phyloP scores from a whole-genome alignment of 2,888 invertebrate species.

The Miltochrista miniata region DNA sequence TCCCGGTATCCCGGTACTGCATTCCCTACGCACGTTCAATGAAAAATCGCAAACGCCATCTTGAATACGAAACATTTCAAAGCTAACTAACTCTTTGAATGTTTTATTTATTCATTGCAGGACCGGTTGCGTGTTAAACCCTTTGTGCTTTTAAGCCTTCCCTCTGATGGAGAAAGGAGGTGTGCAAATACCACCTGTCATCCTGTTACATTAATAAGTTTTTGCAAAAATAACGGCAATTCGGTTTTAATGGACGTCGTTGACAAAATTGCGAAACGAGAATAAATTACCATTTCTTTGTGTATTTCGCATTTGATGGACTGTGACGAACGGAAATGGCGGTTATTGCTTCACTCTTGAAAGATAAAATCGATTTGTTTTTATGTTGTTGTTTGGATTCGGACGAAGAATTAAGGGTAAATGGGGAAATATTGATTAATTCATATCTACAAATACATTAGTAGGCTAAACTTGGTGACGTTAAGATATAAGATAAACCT shows the following conservation, averaged over 20 bases:
- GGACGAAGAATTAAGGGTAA: not conserved
- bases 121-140: slow-evolving; percentile 21
- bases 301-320: slow-evolving; percentile 1
- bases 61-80: slow-evolving; percentile 24
- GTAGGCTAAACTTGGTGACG: no score
- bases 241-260: not conserved
- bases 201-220: slow-evolving; percentile 40
- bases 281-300: not conserved
- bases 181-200: slow-evolving; percentile 45
- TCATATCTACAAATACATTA: no score
- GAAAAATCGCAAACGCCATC: slow-evolving; percentile 18
- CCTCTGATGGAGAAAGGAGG: slow-evolving; percentile 38
- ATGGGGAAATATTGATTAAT: no score
- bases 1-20: no score
- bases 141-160: slow-evolving; percentile 27
- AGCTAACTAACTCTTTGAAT: slow-evolving; percentile 25
- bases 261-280: not conserved
- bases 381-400: no score
- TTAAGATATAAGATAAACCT: no score
- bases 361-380: not conserved
- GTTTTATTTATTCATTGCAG: slow-evolving; percentile 23
- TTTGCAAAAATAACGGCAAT: slow-evolving; percentile 15
- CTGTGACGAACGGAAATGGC: slow-evolving; percentile 2
- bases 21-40: slow-evolving; percentile 22
- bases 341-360: not conserved